Evolutionary conservation across 2,888 invertebrate genomes (phyloP).

Genomic region (Apodemia hepburni): DNA sequence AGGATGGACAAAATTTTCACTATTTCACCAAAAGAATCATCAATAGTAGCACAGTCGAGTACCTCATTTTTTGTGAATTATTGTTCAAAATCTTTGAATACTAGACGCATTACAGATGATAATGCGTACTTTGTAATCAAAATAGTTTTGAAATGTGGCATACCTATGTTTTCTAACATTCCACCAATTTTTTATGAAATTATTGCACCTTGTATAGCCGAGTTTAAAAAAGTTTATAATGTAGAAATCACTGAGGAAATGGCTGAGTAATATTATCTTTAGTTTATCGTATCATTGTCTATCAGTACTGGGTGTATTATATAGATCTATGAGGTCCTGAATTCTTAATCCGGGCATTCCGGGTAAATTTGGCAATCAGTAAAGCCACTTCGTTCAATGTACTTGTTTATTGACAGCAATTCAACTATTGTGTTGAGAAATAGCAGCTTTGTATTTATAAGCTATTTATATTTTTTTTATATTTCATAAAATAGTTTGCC

Average conservation of each 20-base stretch:
- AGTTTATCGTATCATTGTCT: too few relatives aligned
- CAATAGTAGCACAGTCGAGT: slow-evolving; percentile 40
- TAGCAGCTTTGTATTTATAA: too few relatives aligned
- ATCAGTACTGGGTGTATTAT: too few relatives aligned
- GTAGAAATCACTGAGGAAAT: slow-evolving; percentile 10
- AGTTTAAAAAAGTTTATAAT: slow-evolving; percentile 46
- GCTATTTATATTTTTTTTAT: too few relatives aligned
- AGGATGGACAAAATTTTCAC: slow-evolving; percentile 54
- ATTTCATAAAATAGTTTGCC: too few relatives aligned
- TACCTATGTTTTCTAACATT: slow-evolving; percentile 45
- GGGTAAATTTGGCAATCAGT: too few relatives aligned
- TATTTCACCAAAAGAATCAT: slow-evolving; percentile 47
- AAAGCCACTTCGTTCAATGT: too few relatives aligned
- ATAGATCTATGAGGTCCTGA: too few relatives aligned
- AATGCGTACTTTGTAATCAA: slow-evolving; percentile 58
- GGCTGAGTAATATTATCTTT: background rate
- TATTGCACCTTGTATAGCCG: slow-evolving; percentile 49
- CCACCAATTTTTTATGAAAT: slow-evolving; percentile 61
- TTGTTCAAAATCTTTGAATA: slow-evolving; percentile 23
- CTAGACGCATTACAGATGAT: slow-evolving; percentile 35
- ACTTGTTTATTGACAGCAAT: too few relatives aligned
- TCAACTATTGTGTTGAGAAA: too few relatives aligned
- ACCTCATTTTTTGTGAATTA: slow-evolving; percentile 41
- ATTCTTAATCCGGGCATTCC: too few relatives aligned
- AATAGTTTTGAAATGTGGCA: slow-evolving; percentile 46